Conservation (phyloP, 1,140 invertebrate species). For the Philopotamus ludificatus region DNA sequence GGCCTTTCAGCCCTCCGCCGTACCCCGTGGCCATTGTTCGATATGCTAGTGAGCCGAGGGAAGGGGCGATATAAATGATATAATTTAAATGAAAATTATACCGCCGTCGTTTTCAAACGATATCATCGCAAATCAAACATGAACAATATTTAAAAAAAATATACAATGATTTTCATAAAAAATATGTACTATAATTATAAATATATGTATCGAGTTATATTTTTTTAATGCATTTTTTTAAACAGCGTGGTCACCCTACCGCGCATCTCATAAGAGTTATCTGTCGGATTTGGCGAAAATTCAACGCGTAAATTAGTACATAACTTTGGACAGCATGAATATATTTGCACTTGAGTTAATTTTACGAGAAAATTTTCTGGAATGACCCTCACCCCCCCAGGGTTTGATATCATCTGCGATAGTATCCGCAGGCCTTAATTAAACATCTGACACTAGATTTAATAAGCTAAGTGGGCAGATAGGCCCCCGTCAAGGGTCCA, state of each 20-base stretch:
- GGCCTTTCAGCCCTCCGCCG: neutral
- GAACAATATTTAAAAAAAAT: too few species aligned
- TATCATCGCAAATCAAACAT: too few species aligned
- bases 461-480: neutral
- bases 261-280: neutral
- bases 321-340: slow-evolving; percentile 3
- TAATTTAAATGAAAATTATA: too few species aligned
- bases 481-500: too few species aligned
- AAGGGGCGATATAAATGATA: too few species aligned
- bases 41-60: too few species aligned
- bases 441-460: slow-evolving; percentile 1
- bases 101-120: too few species aligned
- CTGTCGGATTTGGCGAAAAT: slow-evolving; percentile 5
- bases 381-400: slow-evolving; percentile 7
- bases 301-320: slow-evolving; percentile 10
- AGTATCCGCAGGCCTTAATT: slow-evolving; percentile 3
- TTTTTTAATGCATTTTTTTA: too few species aligned
- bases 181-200: too few species aligned
- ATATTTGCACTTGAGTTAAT: slow-evolving; percentile 14
- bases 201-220: too few species aligned
- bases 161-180: too few species aligned
- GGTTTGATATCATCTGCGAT: slow-evolving; percentile 7
- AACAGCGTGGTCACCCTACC: neutral
- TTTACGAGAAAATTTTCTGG: neutral
- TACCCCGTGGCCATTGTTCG: too few species aligned